These are phyloP conservation scores for Alentia gelatinosa DNA, from an alignment of 2,888 invertebrate species.

Conservation along the genomic window DNA sequence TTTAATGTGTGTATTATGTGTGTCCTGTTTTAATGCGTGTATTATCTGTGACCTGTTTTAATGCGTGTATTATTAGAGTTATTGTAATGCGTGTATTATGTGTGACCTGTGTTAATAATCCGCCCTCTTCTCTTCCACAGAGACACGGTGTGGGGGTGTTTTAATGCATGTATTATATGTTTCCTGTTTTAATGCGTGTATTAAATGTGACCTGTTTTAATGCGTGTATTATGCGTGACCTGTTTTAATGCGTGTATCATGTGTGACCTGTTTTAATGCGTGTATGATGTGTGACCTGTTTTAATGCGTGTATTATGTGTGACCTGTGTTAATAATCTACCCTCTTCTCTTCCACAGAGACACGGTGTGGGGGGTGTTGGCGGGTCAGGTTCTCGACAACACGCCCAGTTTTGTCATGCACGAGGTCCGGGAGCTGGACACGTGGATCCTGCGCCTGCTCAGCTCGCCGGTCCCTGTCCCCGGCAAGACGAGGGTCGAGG, in stretches of 20 bases:
- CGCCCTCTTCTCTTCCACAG: conserved; percentile 83
- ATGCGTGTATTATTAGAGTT: no score
- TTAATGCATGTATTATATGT: no score
- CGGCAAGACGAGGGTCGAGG: conserved; percentile 92
- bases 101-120: background rate
- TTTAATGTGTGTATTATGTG: no score
- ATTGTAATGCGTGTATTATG: background rate
- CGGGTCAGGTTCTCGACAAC: conserved; percentile 82
- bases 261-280: no score
- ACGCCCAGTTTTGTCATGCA: conserved; percentile 87
- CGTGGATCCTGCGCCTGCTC: conserved; percentile 97
- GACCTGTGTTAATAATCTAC: background rate
- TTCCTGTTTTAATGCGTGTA: no score
- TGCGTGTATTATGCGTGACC: no score
- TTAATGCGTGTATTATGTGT: background rate
- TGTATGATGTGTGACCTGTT: background rate
- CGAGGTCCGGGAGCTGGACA: conserved; percentile 98
- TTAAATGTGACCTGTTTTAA: no score
- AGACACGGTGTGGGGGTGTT: conserved; percentile 98
- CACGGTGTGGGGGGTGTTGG: conserved; percentile 97
- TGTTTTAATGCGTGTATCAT: no score
- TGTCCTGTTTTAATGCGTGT: no score
- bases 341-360: conserved; percentile 87
- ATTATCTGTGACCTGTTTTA: no score
- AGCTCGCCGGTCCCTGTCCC: conserved; percentile 99